Evolutionary conservation across 1,140 invertebrate species (phyloP), one percentile per base, ranked within the genome.

Genomic region (Aplysia californica): DNA sequence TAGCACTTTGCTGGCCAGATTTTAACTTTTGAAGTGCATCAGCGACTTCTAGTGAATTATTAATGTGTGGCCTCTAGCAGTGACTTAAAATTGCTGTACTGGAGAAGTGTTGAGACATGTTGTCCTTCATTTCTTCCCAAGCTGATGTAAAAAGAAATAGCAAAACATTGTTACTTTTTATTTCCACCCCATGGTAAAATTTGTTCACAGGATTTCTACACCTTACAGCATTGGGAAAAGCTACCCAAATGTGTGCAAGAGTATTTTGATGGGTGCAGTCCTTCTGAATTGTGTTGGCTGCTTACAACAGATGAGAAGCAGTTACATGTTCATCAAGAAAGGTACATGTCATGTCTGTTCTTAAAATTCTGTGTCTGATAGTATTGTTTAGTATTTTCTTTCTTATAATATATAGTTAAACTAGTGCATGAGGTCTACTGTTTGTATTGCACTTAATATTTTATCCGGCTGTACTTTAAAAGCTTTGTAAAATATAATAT

Each of bases 191-290:
- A n/a, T n/a, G n/a, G n/a, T n/a, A n/a, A 36, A 58, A 10, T 39
- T 68, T 59, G 15, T 65, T 80, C 67, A 26, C 76, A 89, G 87
- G 88, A 90, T 80, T 89, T 87, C 73, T 90, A 86, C 81, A 81
- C 84, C 29, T 75, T 81, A 61, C 67, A 84, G 55, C 79, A 86
- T 56, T 88, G 87, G 87, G 44, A 69, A 33, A 74, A 80, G 77
- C 74, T 89, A 29, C 84, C 85, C 10, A 20, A 64, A 33, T 72
- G 75, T n/a, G 87, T 87, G 85, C 66, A 65, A 67, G 55, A 72
- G 18, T 78, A 71, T 36, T 64, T 80, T 44, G 59, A 64, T 59
- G 36, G 3, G 3, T 18, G 76, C 15, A 59, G 68, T 26, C 74
- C 76, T 26, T 39, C 72, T 18, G 29, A 79, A 18, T 44, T 76